Conservation (phyloP, 2,797 vertebrate genomes). For the Trachurus trachurus region DNA sequence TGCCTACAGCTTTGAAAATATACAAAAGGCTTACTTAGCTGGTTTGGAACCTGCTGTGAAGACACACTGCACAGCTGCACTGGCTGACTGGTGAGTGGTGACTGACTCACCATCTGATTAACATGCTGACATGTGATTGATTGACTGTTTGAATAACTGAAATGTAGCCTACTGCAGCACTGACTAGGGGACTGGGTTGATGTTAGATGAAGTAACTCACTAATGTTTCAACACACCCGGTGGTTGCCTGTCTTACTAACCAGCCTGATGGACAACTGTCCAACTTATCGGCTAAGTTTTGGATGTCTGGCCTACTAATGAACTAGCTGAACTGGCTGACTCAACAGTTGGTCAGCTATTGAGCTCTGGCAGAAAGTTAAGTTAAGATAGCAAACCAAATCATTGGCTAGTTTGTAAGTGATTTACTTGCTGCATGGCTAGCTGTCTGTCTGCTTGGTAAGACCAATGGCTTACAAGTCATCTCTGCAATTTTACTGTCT, state of each 20-base stretch:
- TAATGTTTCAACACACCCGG: background rate
- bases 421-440: background rate
- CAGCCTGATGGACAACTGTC: background rate
- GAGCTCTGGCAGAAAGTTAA: background rate
- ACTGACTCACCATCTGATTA: slow-evolving; percentile 16
- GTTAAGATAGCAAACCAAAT: background rate
- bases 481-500: slow-evolving; percentile 12
- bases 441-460: background rate
- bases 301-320: background rate
- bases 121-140: slow-evolving; percentile 6
- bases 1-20: slow-evolving; percentile 76
- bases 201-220: background rate
- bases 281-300: background rate
- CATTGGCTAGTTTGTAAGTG: background rate
- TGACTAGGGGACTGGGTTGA: background rate
- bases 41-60: slow-evolving; percentile 16
- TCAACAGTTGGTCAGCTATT: background rate
- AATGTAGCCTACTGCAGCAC: background rate
- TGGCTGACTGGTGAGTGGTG: slow-evolving; percentile 6
- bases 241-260: background rate
- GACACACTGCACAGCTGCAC: slow-evolving; percentile 11
- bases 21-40: slow-evolving; percentile 67
- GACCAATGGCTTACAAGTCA: slow-evolving; percentile 9
- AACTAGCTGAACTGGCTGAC: slow-evolving; percentile 1
- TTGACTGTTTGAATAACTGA: slow-evolving; percentile 25